Base-by-base conservation (phyloP, 2,888 invertebrate genomes). In the Morpho achilles region DNA sequence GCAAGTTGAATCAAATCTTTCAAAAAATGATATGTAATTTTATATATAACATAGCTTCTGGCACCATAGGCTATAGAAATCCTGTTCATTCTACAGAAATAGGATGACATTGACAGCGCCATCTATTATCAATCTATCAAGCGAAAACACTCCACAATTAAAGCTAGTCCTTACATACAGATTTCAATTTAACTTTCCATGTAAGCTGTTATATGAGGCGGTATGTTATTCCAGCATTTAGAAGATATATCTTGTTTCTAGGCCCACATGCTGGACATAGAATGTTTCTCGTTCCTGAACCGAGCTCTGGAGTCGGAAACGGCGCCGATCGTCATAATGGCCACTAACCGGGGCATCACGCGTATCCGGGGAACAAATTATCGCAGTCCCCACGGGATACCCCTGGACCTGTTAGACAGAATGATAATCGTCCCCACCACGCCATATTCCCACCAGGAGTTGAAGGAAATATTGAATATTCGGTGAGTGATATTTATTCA, bases 231-330 rank as follows among this genome's bases (percentile, higher is more conserved):
- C 32, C 32, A 32, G 32, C 5, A 32, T 32, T 32, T 32, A 32
- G 32, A 32, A 32, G 32, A 3, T 32, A 32, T 32, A 32, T 5
- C 32, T 32, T 3, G 32, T 1, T 47, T 56, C 8, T 80, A 93
- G 92, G 96, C 97, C 0, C 99, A 99, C 79, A 99, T 99, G 99
- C 88, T 99, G 67, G 99, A 99, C 80, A 98, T 99, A 48, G 99
- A 99, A 81, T 99, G 99, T 78, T 99, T 99, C 89, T 99, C 99
- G 0, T 99, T 96, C 83, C 91, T 99, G 7, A 99, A 99, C 88
- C 94, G 99, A 6, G 99, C 99, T 0, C 87, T 99, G 39, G 99
- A 99, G 77, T 96, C 96, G 49, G 99, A 99, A 73, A 98, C 99
- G 92, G 96, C 99, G 0, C 99, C 99, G 0, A 94, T 99, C 0